Evolutionary conservation across 2,888 invertebrate genomes (phyloP).

Genomic region (Caenorhabditis sp.): DNA sequence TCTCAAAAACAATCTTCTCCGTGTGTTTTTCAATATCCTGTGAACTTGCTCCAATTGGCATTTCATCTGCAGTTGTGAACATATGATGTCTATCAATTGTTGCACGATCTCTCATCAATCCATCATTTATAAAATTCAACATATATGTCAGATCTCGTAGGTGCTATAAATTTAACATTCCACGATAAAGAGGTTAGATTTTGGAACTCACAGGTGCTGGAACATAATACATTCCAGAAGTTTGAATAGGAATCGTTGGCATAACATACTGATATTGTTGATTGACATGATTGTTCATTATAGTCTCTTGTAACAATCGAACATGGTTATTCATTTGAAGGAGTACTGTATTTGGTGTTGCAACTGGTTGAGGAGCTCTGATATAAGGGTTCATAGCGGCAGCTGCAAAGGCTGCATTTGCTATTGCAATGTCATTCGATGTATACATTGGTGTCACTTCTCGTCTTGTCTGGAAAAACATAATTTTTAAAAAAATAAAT

Average conservation of each 20-base stretch:
- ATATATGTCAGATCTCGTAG: neutral
- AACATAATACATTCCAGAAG: neutral
- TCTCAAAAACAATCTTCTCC: slow-evolving; percentile 19
- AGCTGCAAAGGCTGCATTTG: neutral
- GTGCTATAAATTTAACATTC: neutral
- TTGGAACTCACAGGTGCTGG: neutral
- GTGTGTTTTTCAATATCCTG: slow-evolving; percentile 41
- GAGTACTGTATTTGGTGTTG: neutral
- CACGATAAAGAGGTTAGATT: neutral
- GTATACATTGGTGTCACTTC: neutral
- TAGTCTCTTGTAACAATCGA: neutral
- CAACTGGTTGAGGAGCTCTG: neutral
- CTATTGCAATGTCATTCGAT: neutral
- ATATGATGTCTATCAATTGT: slow-evolving; percentile 44
- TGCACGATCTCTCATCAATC: slow-evolving; percentile 7
- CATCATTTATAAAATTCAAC: neutral
- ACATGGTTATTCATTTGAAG: neutral
- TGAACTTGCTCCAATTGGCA: slow-evolving; percentile 42
- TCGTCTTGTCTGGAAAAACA: neutral
- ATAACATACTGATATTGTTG: neutral
- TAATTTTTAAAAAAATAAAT: too few species aligned
- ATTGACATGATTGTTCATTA: neutral
- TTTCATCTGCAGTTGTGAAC: slow-evolving; percentile 42
- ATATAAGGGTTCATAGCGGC: neutral
- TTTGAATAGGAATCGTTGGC: neutral